A percentile compares a stretch with the other conserved stretches of the same genome.
phyloP scores from a whole-genome alignment of 2,797 vertebrate species.

The Gadopsis marmoratus region DNA sequence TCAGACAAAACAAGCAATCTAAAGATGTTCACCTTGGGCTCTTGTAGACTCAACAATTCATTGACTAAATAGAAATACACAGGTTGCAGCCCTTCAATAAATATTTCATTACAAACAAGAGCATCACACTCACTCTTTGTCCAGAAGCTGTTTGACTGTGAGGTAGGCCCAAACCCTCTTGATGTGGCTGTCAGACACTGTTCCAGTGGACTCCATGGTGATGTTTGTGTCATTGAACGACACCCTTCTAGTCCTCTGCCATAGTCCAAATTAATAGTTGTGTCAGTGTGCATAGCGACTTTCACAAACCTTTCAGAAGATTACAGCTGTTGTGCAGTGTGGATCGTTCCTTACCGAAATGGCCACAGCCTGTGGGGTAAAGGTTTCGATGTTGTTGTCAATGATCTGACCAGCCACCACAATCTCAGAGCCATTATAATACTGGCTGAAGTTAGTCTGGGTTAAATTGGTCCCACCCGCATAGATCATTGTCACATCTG shows the following conservation, averaged over 20 bases:
- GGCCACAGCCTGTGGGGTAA: slow-evolving; percentile 78
- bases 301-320: neutral
- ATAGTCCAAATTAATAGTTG: neutral
- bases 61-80: neutral
- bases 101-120: neutral
- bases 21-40: no score
- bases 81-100: neutral
- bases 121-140: slow-evolving; percentile 79
- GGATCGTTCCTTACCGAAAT: slow-evolving; percentile 76
- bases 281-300: neutral
- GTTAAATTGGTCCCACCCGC: slow-evolving; percentile 81
- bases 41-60: neutral
- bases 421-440: slow-evolving; percentile 89
- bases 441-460: slow-evolving; percentile 83
- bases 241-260: slow-evolving; percentile 66
- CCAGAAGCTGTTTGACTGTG: slow-evolving; percentile 87
- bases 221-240: slow-evolving; percentile 57
- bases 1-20: no score
- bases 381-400: slow-evolving; percentile 77
- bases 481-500: slow-evolving; percentile 82
- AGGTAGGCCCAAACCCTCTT: slow-evolving; percentile 88
- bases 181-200: slow-evolving; percentile 59
- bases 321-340: neutral
- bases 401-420: slow-evolving; percentile 84
- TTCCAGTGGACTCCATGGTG: slow-evolving; percentile 17